Base-by-base conservation (phyloP, 2,113 vertebrate genomes). In the Tautogolabrus adspersus region DNA sequence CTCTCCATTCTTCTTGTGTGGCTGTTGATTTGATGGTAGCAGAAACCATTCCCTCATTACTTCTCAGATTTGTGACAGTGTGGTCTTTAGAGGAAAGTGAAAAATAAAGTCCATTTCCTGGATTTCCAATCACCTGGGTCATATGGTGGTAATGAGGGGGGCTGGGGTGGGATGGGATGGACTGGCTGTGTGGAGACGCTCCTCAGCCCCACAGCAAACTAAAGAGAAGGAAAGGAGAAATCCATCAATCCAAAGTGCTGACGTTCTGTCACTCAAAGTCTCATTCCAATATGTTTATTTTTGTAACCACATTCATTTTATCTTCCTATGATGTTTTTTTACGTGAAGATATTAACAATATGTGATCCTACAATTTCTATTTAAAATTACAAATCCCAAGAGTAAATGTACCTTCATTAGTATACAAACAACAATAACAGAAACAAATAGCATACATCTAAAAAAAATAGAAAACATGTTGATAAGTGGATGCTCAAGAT, bases 181-280 rank as follows among this genome's bases (percentile, higher is more conserved):
- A 49, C 47, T 1, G 42, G 70, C n/a, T 3, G 67, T 30, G 49
- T 52, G 46, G 47, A n/a, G 70, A 47, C 23, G 22, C 19, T 78
- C 72, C 40, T 95, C 83, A 95, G 63, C 93, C 94, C 94, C 94
- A 95, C 1, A 95, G 92, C 84, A 95, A 93, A 85, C 94, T 95
- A 82, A 38, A 87, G 13, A 62, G 76, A 63, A 57, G 52, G 38
- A 65, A 40, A 47, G 22, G 26, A 65, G 6, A 44, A 12, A 8
- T 23, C 6, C 1, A 37, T 47, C 5, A 47, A 6, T 3, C 46
- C 42, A 44, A 13, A 42, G 16, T 3, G 26, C 51, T 21, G 40
- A n/a, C 1, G 6, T 26, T 12, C 46, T 18, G 9, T 49, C 37
- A 46, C 40, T 57, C 1, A 44, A 22, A 47, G 26, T 26, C 26